These are phyloP conservation scores for Pterois miles DNA, from an alignment of 2,797 vertebrate genomes.

Conservation along the genomic window DNA sequence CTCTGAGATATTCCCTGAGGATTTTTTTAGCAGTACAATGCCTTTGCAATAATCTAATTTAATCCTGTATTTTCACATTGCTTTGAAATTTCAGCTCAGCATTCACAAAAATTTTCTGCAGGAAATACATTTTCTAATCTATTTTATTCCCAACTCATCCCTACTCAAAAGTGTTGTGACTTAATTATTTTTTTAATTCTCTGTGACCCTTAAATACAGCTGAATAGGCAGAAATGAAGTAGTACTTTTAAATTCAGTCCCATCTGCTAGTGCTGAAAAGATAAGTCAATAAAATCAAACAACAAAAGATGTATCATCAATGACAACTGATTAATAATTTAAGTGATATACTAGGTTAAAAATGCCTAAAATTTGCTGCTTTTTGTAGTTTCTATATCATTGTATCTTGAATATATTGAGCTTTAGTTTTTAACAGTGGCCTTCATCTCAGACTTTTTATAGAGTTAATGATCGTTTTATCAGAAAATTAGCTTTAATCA, in stretches of 20 bases:
- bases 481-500: background rate
- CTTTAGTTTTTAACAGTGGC: background rate
- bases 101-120: no score
- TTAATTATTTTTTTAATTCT: background rate
- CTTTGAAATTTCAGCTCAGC: no score
- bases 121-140: no score
- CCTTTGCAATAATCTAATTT: no score
- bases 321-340: background rate
- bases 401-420: background rate
- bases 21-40: no score
- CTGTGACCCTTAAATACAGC: background rate
- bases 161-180: background rate
- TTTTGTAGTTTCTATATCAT: background rate
- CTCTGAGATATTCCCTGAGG: no score
- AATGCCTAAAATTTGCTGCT: background rate
- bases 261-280: background rate
- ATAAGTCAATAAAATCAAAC: background rate
- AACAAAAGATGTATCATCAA: background rate
- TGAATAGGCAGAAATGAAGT: background rate
- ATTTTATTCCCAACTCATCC: background rate
- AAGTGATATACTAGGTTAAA: background rate
- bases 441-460: background rate
- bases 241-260: background rate
- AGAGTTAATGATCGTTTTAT: background rate
- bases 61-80: no score